Percentiles rank a stretch among this genome's conserved stretches.
These are phyloP conservation scores for Semaprochilodus insignis DNA, from an alignment of 2,797 vertebrate genomes.

Conservation along the genomic window DNA sequence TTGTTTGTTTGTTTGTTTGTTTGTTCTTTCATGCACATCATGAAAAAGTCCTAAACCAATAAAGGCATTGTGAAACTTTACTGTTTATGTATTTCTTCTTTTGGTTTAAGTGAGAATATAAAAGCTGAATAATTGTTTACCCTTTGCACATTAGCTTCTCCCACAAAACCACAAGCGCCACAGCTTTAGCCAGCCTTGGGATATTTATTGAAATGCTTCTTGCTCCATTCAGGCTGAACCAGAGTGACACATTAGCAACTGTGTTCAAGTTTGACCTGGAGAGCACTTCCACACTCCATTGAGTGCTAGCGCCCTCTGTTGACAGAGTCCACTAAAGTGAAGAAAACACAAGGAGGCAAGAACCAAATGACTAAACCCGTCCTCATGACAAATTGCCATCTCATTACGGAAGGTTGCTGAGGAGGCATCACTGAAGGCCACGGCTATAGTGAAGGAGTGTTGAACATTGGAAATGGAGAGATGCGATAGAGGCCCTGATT, in stretches of 20 bases:
- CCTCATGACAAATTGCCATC: background rate
- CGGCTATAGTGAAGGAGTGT: background rate
- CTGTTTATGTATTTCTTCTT: background rate
- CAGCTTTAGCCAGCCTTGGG: background rate
- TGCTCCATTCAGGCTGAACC: background rate
- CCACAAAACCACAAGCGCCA: conserved; percentile 2
- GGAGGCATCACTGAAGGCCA: background rate
- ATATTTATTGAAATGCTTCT: background rate
- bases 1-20: background rate
- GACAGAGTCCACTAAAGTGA: conserved; percentile 42
- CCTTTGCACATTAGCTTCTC: background rate
- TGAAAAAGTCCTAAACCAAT: background rate
- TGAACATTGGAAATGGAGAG: background rate
- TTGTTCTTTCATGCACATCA: background rate
- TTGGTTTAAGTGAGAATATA: background rate
- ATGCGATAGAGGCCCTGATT: background rate
- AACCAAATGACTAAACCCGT: background rate
- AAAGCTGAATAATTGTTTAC: background rate
- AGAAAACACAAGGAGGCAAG: background rate
- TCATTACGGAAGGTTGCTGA: background rate
- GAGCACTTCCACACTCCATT: conserved; percentile 58
- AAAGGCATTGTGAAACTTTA: background rate
- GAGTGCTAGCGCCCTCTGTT: conserved; percentile 81
- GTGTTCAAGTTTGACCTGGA: conserved; percentile 5
- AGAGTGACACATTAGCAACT: background rate